Evolutionary conservation across 2,888 invertebrate genomes (phyloP).

Genomic region (Heliconius charithonia): DNA sequence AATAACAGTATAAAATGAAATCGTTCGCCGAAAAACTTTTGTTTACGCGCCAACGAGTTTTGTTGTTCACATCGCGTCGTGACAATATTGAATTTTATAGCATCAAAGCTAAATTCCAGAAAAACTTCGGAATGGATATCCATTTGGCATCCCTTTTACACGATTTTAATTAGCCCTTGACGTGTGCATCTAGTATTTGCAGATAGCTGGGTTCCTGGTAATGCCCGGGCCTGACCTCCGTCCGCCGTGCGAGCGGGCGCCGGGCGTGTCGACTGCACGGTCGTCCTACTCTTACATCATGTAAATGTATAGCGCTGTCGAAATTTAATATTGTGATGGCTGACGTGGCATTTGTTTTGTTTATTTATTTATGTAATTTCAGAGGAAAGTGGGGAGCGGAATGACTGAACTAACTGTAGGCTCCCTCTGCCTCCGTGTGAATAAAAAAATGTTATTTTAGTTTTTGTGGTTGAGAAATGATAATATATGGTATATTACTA

Average conservation of each 20-base stretch:
- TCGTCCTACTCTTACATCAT: constrained; percentile 2
- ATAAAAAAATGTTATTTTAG: too few species aligned
- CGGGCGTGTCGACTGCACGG: background rate
- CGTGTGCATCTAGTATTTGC: constrained; percentile 28
- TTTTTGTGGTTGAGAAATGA: too few species aligned
- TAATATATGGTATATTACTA: too few species aligned
- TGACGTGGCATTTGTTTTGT: background rate
- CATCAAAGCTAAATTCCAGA: constrained; percentile 39
- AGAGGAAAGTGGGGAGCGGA: background rate
- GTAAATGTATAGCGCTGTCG: constrained; percentile 5
- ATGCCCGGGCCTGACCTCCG: constrained; percentile 26
- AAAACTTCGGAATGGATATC: constrained; percentile 34
- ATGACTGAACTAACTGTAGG: too few species aligned
- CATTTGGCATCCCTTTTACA: constrained; percentile 36
- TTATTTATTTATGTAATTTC: background rate
- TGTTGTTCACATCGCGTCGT: constrained; percentile 25
- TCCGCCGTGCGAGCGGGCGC: background rate
- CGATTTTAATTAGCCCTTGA: constrained; percentile 38
- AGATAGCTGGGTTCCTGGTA: constrained; percentile 25
- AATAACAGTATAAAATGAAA: background rate
- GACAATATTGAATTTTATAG: constrained; percentile 35
- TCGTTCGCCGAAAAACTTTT: constrained; percentile 22
- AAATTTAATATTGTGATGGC: constrained; percentile 4
- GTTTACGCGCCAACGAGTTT: constrained; percentile 30
- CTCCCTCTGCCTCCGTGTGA: too few species aligned